These are phyloP conservation scores for Perca fluviatilis DNA, from an alignment of 2,113 vertebrate species.

Conservation along the genomic window DNA sequence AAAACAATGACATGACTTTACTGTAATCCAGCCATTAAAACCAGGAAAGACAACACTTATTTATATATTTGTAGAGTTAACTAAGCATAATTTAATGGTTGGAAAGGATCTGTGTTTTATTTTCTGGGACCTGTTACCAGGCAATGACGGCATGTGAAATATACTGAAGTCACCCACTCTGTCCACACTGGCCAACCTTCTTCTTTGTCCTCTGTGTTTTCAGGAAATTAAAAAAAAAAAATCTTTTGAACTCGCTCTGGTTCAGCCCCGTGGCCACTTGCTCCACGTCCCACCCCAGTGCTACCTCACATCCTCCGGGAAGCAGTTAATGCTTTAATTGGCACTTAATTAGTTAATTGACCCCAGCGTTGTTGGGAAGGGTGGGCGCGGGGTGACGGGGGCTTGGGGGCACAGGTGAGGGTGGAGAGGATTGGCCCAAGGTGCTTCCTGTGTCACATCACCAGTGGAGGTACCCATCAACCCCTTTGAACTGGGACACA, in stretches of 20 bases:
- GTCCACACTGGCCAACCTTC: slow-evolving; percentile 1
- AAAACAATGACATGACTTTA: no score
- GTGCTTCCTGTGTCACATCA: slow-evolving; percentile 81
- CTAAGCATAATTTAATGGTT: neutral
- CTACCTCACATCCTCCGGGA: slow-evolving; percentile 65
- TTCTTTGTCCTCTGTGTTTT: slow-evolving; percentile 48
- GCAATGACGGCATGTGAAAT: slow-evolving; percentile 2
- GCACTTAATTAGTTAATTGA: slow-evolving; percentile 82
- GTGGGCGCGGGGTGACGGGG: slow-evolving; percentile 4
- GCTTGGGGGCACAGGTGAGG: slow-evolving; percentile 62
- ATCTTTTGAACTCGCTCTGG: slow-evolving; percentile 59
- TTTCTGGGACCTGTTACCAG: neutral
- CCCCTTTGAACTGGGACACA: slow-evolving; percentile 78
- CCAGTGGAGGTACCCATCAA: slow-evolving; percentile 71
- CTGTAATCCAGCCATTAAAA: no score
- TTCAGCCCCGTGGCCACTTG: slow-evolving; percentile 61
- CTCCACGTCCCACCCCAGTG: slow-evolving; percentile 41
- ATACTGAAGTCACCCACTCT: slow-evolving; percentile 26
- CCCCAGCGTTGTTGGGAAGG: slow-evolving; percentile 53
- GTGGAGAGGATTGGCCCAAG: slow-evolving; percentile 76
- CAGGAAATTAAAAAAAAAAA: slow-evolving; percentile 37
- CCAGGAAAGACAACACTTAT: no score
- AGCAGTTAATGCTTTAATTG: slow-evolving; percentile 76
- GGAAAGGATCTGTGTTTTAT: slow-evolving; percentile 11
- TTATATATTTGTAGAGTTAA: no score